Evolutionary conservation across 1,140 invertebrate species (phyloP).

Genomic region (Sitophilus oryzae): DNA sequence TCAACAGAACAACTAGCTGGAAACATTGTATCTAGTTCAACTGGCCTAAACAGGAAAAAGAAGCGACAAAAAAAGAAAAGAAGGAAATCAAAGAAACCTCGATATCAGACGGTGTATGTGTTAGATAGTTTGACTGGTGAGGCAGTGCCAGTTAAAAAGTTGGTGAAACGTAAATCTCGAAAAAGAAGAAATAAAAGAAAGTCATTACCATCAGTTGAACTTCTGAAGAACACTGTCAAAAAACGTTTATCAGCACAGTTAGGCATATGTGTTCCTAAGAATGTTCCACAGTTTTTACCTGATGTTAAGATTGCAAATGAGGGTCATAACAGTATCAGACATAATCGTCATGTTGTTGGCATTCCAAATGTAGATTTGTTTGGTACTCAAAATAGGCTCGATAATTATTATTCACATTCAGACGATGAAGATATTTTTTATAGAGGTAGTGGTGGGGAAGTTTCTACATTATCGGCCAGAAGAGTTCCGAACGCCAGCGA

Average conservation of each 20-base stretch:
- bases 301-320: conserved; percentile 24
- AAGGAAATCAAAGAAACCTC: conserved; percentile 37
- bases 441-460: conserved; percentile 41
- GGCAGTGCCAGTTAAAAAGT: conserved; percentile 33
- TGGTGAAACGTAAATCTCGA: not conserved
- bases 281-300: conserved; percentile 28
- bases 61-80: conserved; percentile 28
- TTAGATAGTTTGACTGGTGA: conserved; percentile 36
- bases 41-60: conserved; percentile 22
- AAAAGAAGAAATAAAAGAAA: conserved; percentile 22
- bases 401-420: conserved; percentile 49
- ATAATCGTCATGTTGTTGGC: conserved; percentile 28
- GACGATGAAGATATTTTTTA: conserved; percentile 46
- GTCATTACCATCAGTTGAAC: conserved; percentile 18
- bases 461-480: conserved; percentile 39
- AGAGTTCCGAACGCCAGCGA: conserved; percentile 45
- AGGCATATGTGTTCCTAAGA: conserved; percentile 41
- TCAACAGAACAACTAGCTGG: not conserved
- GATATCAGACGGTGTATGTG: conserved; percentile 35
- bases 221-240: conserved; percentile 41
- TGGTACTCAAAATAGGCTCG: conserved; percentile 56
- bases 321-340: conserved; percentile 8
- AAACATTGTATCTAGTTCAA: conserved; percentile 9
- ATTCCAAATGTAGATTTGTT: conserved; percentile 51
- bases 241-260: conserved; percentile 44